phyloP scores from a whole-genome alignment of 2,797 vertebrate species.

The Gallinago stenura region DNA sequence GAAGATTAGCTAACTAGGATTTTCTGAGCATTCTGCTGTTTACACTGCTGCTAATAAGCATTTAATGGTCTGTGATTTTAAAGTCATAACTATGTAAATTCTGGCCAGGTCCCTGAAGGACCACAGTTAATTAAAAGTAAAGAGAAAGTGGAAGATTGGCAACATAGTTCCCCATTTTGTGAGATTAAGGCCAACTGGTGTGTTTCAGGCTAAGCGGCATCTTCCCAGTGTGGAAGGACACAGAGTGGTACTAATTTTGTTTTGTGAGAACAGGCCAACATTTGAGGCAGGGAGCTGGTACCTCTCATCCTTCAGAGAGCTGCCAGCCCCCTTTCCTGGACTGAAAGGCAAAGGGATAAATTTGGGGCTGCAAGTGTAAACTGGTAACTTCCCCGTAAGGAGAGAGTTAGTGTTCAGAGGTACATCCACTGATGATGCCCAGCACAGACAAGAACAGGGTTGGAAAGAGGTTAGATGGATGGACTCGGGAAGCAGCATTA shows the following conservation, averaged over 20 bases:
- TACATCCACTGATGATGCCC: background rate
- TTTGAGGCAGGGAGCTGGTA: background rate
- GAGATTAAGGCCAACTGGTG: background rate
- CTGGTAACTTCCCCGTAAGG: fast-evolving
- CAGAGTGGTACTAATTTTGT: fast-evolving
- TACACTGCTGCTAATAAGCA: slow-evolving; percentile 50
- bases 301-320: background rate
- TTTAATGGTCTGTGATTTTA: slow-evolving; percentile 61
- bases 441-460: background rate
- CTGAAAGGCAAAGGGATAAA: background rate
- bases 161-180: background rate
- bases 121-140: slow-evolving; percentile 52
- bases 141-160: slow-evolving; percentile 19
- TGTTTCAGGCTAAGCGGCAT: background rate
- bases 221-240: background rate
- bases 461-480: background rate
- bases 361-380: background rate
- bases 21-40: slow-evolving; percentile 61
- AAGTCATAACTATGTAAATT: slow-evolving; percentile 67
- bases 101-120: slow-evolving; percentile 48
- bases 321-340: background rate
- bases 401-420: background rate
- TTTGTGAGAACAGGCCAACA: background rate
- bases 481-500: background rate
- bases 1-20: slow-evolving; percentile 15